A percentile compares a stretch with the other conserved stretches of the same genome.
phyloP scores from a whole-genome alignment of 92 coral and sea anemone species.

The Meandrina meandrites region DNA sequence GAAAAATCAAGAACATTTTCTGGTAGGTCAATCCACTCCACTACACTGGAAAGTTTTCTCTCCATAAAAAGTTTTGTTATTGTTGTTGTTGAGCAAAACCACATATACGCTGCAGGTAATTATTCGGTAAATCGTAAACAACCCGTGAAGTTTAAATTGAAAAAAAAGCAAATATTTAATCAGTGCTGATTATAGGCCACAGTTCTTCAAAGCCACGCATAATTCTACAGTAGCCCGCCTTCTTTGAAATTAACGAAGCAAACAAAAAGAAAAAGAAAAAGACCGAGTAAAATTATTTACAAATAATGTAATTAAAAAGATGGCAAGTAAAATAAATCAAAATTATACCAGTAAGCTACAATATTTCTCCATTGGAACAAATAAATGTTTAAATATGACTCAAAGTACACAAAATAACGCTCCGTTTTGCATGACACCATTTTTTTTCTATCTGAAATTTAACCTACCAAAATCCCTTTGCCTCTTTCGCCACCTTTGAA shows the following conservation, averaged over 20 bases:
- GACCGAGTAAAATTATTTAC: conserved; percentile 21
- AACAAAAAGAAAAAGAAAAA: not conserved
- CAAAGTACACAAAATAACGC: conserved; percentile 2
- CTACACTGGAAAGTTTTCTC: not conserved
- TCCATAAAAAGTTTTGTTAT: not conserved
- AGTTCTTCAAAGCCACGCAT: not conserved
- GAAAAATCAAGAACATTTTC: not conserved
- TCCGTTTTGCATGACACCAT: conserved; percentile 2
- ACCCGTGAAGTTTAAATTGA: not conserved
- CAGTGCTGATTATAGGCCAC: not conserved
- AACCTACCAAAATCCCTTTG: not conserved
- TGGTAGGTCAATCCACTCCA: too few species aligned
- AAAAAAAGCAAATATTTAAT: not conserved
- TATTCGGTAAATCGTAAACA: not conserved
- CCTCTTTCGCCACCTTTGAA: not conserved
- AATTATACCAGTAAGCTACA: conserved; percentile 3
- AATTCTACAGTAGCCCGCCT: not conserved
- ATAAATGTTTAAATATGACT: conserved; percentile 25
- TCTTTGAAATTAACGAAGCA: not conserved
- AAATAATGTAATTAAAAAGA: conserved; percentile 12
- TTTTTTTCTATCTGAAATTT: not conserved
- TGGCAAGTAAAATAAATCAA: not conserved
- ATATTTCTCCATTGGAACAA: not conserved
- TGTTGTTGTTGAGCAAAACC: not conserved
- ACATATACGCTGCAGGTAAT: not conserved